A percentile compares a stretch with the other conserved stretches of the same genome.
phyloP scores from a whole-genome alignment of 2,113 vertebrate genomes.

The Hippocampus barbouri region DNA sequence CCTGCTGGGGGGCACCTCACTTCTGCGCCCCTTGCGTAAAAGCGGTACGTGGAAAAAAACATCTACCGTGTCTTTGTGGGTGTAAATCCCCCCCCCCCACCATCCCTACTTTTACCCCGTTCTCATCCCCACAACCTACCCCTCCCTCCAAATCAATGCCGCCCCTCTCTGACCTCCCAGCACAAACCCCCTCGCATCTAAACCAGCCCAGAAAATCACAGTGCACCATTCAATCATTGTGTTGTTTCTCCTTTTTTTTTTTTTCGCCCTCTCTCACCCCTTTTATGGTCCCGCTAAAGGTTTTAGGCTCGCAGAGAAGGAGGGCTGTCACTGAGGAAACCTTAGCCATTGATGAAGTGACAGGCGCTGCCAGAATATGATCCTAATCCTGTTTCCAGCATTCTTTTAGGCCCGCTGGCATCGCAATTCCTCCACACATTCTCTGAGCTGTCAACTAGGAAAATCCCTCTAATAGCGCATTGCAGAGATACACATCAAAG shows the following conservation, averaged over 20 bases:
- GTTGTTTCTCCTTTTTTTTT: slow-evolving; percentile 19
- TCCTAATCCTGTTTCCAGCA: slow-evolving; percentile 93
- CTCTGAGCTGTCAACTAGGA: slow-evolving; percentile 81
- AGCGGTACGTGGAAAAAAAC: slow-evolving; percentile 35
- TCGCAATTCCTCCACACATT: slow-evolving; percentile 84
- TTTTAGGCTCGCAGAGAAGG: slow-evolving; percentile 75
- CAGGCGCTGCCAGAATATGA: slow-evolving; percentile 91
- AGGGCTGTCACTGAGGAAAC: slow-evolving; percentile 83
- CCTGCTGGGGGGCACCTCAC: background rate
- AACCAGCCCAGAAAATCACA: slow-evolving; percentile 70
- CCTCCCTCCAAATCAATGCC: slow-evolving; percentile 58
- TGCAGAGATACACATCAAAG: slow-evolving; percentile 90
- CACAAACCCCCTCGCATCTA: slow-evolving; percentile 64
- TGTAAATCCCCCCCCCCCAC: slow-evolving; percentile 25
- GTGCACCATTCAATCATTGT: slow-evolving; percentile 70
- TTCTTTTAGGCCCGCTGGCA: slow-evolving; percentile 80
- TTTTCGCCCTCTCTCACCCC: slow-evolving; percentile 52
- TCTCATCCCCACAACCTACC: slow-evolving; percentile 41
- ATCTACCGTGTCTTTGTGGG: slow-evolving; percentile 48
- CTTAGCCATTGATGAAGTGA: slow-evolving; percentile 87
- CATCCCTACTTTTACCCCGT: slow-evolving; percentile 18
- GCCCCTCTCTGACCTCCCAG: slow-evolving; percentile 63
- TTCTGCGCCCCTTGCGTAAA: background rate
- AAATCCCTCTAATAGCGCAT: slow-evolving; percentile 87
- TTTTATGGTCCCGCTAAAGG: slow-evolving; percentile 78